These are phyloP conservation scores for Myotis findleyi DNA, from an alignment of 2,797 vertebrate species.

Conservation along the genomic window DNA sequence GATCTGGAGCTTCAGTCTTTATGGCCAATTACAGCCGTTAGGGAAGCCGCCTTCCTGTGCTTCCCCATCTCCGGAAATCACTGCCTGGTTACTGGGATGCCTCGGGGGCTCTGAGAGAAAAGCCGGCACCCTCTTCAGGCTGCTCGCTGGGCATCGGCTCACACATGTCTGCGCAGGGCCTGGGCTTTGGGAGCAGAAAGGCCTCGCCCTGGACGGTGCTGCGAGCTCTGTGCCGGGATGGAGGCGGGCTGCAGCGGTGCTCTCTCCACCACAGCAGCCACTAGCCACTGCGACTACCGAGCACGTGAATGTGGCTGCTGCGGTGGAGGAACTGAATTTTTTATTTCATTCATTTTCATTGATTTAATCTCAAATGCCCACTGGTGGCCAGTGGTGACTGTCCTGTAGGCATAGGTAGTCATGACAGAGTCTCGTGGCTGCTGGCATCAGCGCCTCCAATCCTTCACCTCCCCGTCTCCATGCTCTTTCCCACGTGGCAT, in stretches of 20 bases:
- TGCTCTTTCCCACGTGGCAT: not conserved
- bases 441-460: not conserved
- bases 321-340: not conserved
- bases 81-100: not conserved
- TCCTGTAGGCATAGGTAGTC: not conserved
- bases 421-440: not conserved
- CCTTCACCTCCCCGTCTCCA: not conserved
- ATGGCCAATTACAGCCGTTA: slow-evolving; percentile 1
- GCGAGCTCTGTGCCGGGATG: not conserved
- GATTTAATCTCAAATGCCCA: not conserved
- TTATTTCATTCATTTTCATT: not conserved
- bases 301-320: not conserved
- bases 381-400: fast-evolving
- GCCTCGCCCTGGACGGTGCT: too few relatives aligned
- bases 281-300: not conserved
- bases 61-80: not conserved
- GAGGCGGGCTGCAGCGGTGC: fast-evolving
- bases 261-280: fast-evolving
- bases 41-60: not conserved
- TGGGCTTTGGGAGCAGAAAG: not conserved
- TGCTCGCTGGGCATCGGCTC: not conserved
- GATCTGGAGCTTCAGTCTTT: slow-evolving; percentile 38
- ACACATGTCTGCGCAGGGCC: not conserved
- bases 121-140: fast-evolving
- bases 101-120: not conserved